These are phyloP conservation scores for Platycheirus albimanus DNA, from an alignment of 2,888 invertebrate genomes.

Conservation along the genomic window DNA sequence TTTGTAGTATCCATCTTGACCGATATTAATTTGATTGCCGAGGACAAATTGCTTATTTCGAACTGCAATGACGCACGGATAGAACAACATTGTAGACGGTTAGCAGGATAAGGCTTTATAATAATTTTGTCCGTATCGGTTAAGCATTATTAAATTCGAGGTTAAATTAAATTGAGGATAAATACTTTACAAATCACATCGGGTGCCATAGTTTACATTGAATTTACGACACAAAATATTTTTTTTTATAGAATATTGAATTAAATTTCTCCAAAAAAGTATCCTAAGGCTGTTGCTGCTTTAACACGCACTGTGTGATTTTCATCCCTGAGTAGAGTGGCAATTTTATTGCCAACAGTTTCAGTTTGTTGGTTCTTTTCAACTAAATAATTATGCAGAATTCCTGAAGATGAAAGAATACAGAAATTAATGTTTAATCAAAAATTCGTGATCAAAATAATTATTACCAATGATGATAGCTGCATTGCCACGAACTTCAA, in stretches of 20 bases:
- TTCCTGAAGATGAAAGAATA: slow-evolving; percentile 70
- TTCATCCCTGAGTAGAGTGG: slow-evolving; percentile 81
- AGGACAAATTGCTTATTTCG: too few relatives aligned
- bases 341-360: slow-evolving; percentile 81
- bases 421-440: not conserved
- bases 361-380: slow-evolving; percentile 81
- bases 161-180: slow-evolving; percentile 22
- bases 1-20: too few relatives aligned
- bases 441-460: not conserved
- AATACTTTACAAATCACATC: slow-evolving; percentile 68
- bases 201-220: slow-evolving; percentile 18
- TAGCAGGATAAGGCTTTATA: too few relatives aligned
- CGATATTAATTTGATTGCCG: too few relatives aligned
- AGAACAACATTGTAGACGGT: too few relatives aligned
- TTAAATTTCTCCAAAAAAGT: slow-evolving; percentile 82
- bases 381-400: slow-evolving; percentile 80
- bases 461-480: slow-evolving; percentile 81
- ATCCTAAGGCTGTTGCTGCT: slow-evolving; percentile 81
- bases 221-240: not conserved
- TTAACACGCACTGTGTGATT: slow-evolving; percentile 79
- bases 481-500: slow-evolving; percentile 82
- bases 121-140: slow-evolving; percentile 20
- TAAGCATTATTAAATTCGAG: slow-evolving; percentile 40
- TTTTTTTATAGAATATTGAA: not conserved
- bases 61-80: too few relatives aligned